Evolutionary conservation across 2,113 vertebrate genomes (phyloP).

Genomic region (Orthonyx spaldingii): DNA sequence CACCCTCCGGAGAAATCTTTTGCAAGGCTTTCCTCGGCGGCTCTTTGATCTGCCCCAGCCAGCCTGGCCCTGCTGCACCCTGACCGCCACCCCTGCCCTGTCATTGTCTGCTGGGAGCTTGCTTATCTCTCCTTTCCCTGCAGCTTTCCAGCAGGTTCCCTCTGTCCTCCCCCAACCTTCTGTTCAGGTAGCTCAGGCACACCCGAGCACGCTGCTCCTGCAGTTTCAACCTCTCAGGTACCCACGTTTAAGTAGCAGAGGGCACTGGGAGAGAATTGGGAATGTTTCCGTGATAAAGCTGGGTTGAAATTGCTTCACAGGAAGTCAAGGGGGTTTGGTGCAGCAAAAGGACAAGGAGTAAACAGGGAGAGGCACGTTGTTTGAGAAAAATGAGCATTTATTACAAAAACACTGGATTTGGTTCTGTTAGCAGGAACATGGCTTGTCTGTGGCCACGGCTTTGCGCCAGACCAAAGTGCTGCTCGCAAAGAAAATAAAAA

Average conservation of each 20-base stretch:
- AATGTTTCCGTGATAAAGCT: neutral
- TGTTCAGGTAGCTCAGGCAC: neutral
- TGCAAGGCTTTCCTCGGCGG: neutral
- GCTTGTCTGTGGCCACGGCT: neutral
- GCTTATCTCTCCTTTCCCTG: neutral
- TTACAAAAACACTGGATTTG: neutral
- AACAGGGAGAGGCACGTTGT: neutral
- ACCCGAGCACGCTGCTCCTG: neutral
- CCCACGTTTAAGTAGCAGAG: neutral
- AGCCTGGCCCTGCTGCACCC: neutral
- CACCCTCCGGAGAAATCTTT: neutral
- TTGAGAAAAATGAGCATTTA: neutral
- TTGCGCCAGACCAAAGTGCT: neutral
- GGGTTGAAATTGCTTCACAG: neutral
- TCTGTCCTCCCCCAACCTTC: neutral
- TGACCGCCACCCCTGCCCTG: neutral
- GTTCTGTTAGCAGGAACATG: neutral
- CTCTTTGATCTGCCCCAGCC: neutral
- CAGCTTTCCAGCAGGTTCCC: neutral
- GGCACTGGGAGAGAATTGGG: neutral
- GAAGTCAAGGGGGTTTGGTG: neutral
- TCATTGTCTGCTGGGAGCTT: neutral
- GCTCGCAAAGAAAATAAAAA: neutral
- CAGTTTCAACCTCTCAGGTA: rapidly evolving
- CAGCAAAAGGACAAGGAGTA: neutral